These are phyloP conservation scores for Squalus acanthias DNA, from an alignment of 2,797 vertebrate genomes.

Conservation along the genomic window DNA sequence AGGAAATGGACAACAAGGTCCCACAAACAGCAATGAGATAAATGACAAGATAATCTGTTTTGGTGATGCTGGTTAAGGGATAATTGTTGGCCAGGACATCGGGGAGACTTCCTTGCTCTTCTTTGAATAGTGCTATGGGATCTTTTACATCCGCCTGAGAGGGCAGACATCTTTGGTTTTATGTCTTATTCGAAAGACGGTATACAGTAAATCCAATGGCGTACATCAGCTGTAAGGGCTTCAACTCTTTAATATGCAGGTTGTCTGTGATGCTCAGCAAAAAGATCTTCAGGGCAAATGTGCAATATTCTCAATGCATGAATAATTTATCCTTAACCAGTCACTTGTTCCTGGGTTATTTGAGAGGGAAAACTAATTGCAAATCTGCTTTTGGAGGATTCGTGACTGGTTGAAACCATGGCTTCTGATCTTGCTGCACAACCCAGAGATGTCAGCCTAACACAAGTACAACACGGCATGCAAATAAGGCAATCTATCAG, in stretches of 20 bases:
- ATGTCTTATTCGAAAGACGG: not conserved
- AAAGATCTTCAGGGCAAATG: constrained; percentile 27
- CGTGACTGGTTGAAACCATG: not conserved
- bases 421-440: not conserved
- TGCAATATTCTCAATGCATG: not conserved
- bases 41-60: not conserved
- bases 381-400: not conserved
- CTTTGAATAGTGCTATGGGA: too few relatives aligned
- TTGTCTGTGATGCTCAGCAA: not conserved
- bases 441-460: not conserved
- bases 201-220: not conserved
- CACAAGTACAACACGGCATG: not conserved
- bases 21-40: not conserved
- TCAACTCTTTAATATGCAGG: not conserved
- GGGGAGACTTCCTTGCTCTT: not conserved
- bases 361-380: not conserved
- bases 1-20: not conserved
- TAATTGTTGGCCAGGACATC: not conserved
- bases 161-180: not conserved
- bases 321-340: not conserved
- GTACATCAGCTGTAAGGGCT: not conserved
- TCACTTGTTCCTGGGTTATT: not conserved
- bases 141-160: not conserved
- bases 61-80: not conserved
- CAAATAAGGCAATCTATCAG: not conserved